Conservation (phyloP, 1,140 invertebrate species). For the Penaeus japonicus region DNA sequence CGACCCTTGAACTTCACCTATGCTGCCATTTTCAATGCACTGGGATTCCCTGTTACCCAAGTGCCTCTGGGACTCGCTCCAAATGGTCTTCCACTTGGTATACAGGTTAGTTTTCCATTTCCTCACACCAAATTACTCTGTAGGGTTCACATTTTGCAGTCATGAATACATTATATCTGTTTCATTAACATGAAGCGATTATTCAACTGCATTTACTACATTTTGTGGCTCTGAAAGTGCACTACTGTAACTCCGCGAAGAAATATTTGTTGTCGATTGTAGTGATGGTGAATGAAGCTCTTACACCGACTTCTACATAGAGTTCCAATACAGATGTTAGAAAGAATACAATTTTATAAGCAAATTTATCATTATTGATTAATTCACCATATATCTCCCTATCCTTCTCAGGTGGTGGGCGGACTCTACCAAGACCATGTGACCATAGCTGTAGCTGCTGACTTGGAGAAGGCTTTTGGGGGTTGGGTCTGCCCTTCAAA, state of each 20-base stretch:
- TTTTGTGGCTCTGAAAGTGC: background rate
- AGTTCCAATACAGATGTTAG: background rate
- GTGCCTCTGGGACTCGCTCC: constrained; percentile 84
- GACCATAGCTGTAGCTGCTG: constrained; percentile 65
- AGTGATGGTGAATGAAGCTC: background rate
- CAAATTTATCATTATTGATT: background rate
- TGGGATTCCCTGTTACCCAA: constrained; percentile 86
- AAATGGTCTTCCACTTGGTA: constrained; percentile 80
- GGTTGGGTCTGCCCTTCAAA: constrained; percentile 59
- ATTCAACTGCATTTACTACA: no score
- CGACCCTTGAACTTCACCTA: constrained; percentile 86
- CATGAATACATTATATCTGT: background rate
- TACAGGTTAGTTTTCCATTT: constrained; percentile 60
- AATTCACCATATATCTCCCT: no score
- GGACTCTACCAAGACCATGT: constrained; percentile 64
- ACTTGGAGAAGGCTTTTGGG: constrained; percentile 64
- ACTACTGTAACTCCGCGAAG: background rate
- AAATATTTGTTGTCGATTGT: background rate
- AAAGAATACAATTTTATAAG: background rate
- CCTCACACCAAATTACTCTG: background rate
- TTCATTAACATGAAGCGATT: no score
- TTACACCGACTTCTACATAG: background rate
- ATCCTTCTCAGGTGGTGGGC: constrained; percentile 61
- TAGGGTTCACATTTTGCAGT: background rate
- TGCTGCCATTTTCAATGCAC: constrained; percentile 86